Evolutionary conservation across 1,140 invertebrate species (phyloP).

Genomic region (Sitodiplosis mosellana): DNA sequence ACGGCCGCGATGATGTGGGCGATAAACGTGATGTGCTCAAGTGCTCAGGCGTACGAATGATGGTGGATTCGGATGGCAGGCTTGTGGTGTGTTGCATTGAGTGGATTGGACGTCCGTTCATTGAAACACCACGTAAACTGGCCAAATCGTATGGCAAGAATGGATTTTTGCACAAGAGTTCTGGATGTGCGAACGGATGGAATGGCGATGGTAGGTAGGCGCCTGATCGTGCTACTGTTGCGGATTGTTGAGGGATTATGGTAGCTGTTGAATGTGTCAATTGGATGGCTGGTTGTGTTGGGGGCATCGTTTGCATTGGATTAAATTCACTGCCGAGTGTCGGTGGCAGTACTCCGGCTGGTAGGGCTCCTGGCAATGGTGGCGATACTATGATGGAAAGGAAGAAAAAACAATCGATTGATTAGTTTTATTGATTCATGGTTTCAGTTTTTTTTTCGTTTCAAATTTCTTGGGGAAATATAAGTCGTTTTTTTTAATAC

Average conservation of each 20-base stretch:
- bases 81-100: constrained; percentile 15
- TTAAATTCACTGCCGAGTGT: constrained; percentile 10
- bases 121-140: constrained; percentile 25
- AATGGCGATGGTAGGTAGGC: constrained; percentile 29
- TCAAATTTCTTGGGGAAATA: no score
- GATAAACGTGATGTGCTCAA: constrained; percentile 26
- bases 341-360: constrained; percentile 16
- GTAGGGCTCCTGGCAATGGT: constrained; percentile 17
- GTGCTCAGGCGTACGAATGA: constrained; percentile 6
- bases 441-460: no score
- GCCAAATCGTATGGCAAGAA: constrained; percentile 23
- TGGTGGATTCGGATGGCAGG: constrained; percentile 13
- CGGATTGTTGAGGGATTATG: constrained; percentile 17
- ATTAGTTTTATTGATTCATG: no score
- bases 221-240: constrained; percentile 26
- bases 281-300: constrained; percentile 11
- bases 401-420: no score
- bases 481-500: no score
- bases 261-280: constrained; percentile 10
- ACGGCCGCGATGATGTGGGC: constrained; percentile 31
- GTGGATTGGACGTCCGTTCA: constrained; percentile 19
- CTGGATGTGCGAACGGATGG: constrained; percentile 17
- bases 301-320: constrained; percentile 8
- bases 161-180: constrained; percentile 14
- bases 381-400: no score